Evolutionary conservation across 2,888 invertebrate genomes (phyloP).

Genomic region (Netelia virgata): DNA sequence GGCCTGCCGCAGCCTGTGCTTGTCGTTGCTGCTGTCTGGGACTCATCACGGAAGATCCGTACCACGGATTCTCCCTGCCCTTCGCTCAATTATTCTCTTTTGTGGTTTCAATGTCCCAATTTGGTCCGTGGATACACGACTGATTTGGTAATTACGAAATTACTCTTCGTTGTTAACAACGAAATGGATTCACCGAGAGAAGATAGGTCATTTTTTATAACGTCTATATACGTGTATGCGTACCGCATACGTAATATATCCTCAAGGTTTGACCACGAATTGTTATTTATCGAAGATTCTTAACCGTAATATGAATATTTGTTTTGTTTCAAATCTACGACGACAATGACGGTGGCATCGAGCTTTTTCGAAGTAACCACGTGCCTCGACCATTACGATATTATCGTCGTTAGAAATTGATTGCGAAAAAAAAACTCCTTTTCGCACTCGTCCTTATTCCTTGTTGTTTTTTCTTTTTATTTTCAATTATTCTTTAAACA

Average conservation of each 20-base stretch:
- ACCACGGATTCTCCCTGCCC: constrained; percentile 3
- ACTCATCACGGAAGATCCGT: constrained; percentile 35
- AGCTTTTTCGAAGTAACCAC: no score
- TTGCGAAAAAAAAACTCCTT: no score
- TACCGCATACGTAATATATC: background rate
- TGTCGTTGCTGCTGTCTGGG: constrained; percentile 66
- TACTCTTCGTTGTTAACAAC: constrained; percentile 13
- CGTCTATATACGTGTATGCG: background rate
- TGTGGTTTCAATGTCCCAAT: constrained; percentile 7
- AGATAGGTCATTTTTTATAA: background rate
- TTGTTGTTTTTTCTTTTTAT: constrained; percentile 54
- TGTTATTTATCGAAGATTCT: background rate
- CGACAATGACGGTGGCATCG: no score
- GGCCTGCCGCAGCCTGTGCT: constrained; percentile 53
- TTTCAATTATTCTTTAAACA: constrained; percentile 67
- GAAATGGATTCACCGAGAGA: background rate
- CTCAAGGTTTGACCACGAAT: background rate
- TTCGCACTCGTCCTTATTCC: background rate
- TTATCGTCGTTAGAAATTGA: no score
- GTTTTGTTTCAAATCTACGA: no score
- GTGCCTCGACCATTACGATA: no score
- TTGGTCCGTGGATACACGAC: constrained; percentile 7
- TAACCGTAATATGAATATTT: no score
- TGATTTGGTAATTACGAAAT: constrained; percentile 12
- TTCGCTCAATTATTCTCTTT: constrained; percentile 24